phyloP scores from a whole-genome alignment of 2,797 vertebrate genomes.

The Phoebastria nigripes region DNA sequence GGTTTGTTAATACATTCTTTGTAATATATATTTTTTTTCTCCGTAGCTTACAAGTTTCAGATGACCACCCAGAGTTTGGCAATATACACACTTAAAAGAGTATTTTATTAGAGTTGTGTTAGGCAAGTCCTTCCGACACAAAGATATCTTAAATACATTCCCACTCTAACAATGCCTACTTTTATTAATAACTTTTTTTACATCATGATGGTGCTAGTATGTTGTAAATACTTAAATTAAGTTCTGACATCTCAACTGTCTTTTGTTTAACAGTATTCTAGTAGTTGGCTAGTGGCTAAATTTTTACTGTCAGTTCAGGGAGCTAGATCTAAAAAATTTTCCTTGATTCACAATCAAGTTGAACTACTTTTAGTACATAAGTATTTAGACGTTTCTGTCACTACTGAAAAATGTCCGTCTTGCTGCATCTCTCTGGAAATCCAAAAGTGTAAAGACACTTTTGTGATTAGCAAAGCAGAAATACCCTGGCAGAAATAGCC shows the following conservation, averaged over 20 bases:
- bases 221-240: background rate
- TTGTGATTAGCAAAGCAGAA: background rate
- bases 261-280: background rate
- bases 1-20: constrained; percentile 11
- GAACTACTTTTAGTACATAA: background rate
- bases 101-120: background rate
- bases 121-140: background rate
- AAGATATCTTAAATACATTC: background rate
- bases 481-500: background rate
- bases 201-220: background rate
- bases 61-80: background rate
- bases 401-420: background rate
- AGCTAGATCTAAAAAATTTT: background rate
- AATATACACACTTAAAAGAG: background rate
- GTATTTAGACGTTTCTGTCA: background rate
- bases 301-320: background rate
- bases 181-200: background rate
- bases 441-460: background rate
- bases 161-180: background rate
- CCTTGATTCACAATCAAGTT: background rate
- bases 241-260: background rate
- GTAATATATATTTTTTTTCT: background rate
- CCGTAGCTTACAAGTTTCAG: background rate
- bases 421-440: background rate
- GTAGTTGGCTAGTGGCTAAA: background rate